These are phyloP conservation scores for Ailurus styani DNA, from an alignment of 2,113 vertebrate genomes.

Conservation along the genomic window DNA sequence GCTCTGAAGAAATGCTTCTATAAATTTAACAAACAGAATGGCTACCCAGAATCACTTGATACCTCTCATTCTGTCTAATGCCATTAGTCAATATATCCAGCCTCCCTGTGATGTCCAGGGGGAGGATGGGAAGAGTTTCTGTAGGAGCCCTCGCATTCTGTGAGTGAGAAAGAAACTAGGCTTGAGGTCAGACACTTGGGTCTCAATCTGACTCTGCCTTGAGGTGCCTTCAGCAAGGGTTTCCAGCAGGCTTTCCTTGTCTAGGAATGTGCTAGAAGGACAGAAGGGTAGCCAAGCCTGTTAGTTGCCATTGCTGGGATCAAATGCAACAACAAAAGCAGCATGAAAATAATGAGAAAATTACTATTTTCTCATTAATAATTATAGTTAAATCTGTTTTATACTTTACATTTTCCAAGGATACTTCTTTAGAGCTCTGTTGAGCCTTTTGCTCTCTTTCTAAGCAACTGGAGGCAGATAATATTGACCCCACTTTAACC, in stretches of 20 bases:
- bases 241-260: neutral
- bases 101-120: neutral
- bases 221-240: neutral
- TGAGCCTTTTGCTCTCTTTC: neutral
- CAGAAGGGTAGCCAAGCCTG: neutral
- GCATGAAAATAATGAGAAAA: neutral
- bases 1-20: neutral
- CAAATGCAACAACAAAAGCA: neutral
- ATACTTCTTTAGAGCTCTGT: neutral
- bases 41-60: neutral
- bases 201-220: neutral
- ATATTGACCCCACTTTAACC: neutral
- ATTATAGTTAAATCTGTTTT: neutral
- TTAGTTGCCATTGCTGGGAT: neutral
- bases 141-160: neutral
- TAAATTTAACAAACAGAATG: conserved; percentile 64
- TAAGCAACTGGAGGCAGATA: neutral
- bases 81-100: neutral
- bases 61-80: conserved; percentile 52
- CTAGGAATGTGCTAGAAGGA: neutral
- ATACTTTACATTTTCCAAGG: neutral
- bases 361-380: no score
- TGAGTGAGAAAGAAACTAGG: neutral
- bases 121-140: neutral
- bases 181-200: neutral